Evolutionary conservation across 2,888 invertebrate species (phyloP).

Genomic region (Blastobasis adustella): DNA sequence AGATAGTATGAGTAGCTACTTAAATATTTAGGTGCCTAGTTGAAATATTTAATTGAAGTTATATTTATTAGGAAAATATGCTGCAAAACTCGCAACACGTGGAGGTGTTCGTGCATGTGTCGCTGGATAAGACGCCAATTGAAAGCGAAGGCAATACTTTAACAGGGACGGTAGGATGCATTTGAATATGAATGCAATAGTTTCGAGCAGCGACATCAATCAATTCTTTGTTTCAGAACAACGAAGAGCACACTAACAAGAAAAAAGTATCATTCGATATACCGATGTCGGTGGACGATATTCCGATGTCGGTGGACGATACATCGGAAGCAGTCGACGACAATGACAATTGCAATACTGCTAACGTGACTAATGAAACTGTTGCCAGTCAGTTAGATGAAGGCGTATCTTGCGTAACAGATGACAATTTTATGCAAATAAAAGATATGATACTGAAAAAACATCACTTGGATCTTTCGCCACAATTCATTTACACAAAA

Average conservation of each 20-base stretch:
- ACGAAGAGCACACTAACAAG: constrained; percentile 13
- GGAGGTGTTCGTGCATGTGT: constrained; percentile 16
- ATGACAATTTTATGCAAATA: constrained; percentile 38
- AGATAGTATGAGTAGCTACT: not conserved
- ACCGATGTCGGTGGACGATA: constrained; percentile 25
- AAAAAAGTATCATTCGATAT: constrained; percentile 41
- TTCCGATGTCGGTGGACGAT: constrained; percentile 25
- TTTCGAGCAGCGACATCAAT: no score
- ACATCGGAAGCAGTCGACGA: constrained; percentile 15
- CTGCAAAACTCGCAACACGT: constrained; percentile 8
- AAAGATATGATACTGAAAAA: constrained; percentile 49
- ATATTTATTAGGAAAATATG: not conserved
- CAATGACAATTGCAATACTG: constrained; percentile 10
- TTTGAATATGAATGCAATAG: no score
- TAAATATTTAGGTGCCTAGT: not conserved
- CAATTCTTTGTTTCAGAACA: no score
- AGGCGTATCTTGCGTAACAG: constrained; percentile 29
- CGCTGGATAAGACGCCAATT: constrained; percentile 7
- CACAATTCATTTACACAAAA: constrained; percentile 53
- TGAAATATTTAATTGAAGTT: not conserved
- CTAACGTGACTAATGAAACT: constrained; percentile 24
- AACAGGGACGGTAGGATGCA: no score
- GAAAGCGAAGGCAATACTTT: not conserved
- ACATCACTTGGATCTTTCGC: constrained; percentile 52
- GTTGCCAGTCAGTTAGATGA: constrained; percentile 24